Evolutionary conservation across 2,797 vertebrate species (phyloP).

Genomic region (Micropoecilia bifurca): DNA sequence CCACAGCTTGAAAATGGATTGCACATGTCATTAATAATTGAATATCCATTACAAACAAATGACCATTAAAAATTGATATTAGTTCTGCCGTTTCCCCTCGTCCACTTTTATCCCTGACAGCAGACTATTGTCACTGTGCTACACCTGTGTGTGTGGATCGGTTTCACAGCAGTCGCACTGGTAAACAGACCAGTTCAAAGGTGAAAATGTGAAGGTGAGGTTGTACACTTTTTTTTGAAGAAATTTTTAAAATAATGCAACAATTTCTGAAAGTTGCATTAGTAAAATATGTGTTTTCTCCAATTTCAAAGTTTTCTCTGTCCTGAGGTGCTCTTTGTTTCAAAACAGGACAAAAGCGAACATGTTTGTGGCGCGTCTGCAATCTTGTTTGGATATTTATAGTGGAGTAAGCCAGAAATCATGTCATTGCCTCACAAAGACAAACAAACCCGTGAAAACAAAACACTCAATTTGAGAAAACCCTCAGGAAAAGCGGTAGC

Average conservation of each 20-base stretch:
- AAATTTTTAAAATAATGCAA: too few relatives aligned
- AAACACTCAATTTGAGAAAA: slow-evolving; percentile 30
- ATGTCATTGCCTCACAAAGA: slow-evolving; percentile 46
- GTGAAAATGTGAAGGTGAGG: background rate
- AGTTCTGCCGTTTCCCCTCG: slow-evolving; percentile 48
- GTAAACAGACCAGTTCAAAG: slow-evolving; percentile 1
- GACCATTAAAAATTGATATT: slow-evolving; percentile 78
- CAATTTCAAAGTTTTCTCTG: background rate
- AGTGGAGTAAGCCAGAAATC: slow-evolving; percentile 47
- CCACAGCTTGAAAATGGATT: slow-evolving; percentile 79
- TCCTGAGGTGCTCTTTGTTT: slow-evolving; percentile 18
- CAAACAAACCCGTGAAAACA: slow-evolving; percentile 46
- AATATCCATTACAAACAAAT: slow-evolving; percentile 83
- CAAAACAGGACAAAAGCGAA: slow-evolving; percentile 29
- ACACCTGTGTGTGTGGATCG: slow-evolving; percentile 30
- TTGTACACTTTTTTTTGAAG: too few relatives aligned
- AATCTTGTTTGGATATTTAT: slow-evolving; percentile 50
- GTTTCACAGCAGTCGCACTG: slow-evolving; percentile 21
- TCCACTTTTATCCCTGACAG: slow-evolving; percentile 45
- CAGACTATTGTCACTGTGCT: slow-evolving; percentile 37
- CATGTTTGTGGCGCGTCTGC: slow-evolving; percentile 18
- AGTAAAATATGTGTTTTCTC: background rate
- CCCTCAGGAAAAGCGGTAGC: slow-evolving; percentile 28
- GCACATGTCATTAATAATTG: slow-evolving; percentile 82
- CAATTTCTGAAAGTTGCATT: background rate